Conservation (phyloP, 2,888 invertebrate species). For the Stenichneumon culpator region DNA sequence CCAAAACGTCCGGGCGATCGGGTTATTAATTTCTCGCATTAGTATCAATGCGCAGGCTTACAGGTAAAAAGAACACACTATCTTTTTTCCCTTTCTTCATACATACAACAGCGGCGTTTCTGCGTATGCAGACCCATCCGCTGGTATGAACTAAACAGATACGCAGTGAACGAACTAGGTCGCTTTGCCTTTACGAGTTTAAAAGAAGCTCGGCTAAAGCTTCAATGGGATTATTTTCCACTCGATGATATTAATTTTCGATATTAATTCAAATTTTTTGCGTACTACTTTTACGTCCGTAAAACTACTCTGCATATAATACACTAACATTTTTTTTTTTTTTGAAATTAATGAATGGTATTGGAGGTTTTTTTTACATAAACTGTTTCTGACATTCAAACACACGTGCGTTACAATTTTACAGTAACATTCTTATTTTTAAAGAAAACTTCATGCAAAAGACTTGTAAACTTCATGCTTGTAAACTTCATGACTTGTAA, state of each 20-base stretch:
- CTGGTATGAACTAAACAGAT: not conserved
- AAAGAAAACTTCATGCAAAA: no score
- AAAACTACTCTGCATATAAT: no score
- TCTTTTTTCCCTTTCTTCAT: not conserved
- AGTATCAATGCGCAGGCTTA: not conserved
- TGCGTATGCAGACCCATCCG: not conserved
- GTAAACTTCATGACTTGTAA: no score
- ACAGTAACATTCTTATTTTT: no score
- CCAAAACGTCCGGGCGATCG: not conserved
- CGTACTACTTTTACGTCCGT: no score
- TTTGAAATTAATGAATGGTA: no score
- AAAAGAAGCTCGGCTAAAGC: not conserved
- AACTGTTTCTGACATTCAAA: no score
- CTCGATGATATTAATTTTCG: not conserved
- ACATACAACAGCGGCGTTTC: not conserved
- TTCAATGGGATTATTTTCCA: not conserved
- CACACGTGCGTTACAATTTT: no score
- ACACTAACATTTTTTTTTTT: no score
- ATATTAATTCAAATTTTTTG: not conserved
- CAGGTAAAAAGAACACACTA: no score
- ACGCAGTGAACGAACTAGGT: not conserved
- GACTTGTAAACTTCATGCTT: no score
- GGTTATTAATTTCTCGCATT: not conserved
- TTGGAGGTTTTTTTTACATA: no score
- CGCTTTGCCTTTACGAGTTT: not conserved